Percentiles rank a stretch among this genome's conserved stretches.
phyloP scores from a whole-genome alignment of 2,888 invertebrate species.

The Lithosia quadra region DNA sequence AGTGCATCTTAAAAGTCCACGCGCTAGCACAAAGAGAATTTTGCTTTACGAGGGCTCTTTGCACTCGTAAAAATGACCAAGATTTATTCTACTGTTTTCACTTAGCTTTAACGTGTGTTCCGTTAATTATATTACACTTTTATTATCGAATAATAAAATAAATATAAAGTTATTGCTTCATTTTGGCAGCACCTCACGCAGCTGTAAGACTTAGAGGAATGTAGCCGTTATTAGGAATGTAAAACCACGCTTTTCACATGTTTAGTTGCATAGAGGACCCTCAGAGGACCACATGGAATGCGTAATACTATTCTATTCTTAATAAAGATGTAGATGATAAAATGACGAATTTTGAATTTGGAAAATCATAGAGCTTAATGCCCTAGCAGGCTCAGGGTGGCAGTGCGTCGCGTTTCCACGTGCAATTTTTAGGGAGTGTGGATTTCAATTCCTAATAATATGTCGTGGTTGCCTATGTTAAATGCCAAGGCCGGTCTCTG shows the following conservation, averaged over 20 bases:
- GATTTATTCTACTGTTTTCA: slow-evolving; percentile 29
- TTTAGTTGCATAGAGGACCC: too few species aligned
- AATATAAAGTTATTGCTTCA: background rate
- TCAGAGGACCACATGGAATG: too few species aligned
- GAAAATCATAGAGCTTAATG: too few species aligned
- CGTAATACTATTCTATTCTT: background rate
- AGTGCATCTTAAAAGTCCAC: slow-evolving; percentile 35
- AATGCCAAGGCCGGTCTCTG: too few species aligned
- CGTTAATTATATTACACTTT: slow-evolving; percentile 7
- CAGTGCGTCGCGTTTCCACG: too few species aligned
- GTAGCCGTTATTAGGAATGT: background rate
- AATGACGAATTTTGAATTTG: too few species aligned
- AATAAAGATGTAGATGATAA: background rate
- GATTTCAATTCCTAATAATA: too few species aligned
- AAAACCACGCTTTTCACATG: too few species aligned
- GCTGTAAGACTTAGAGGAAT: background rate
- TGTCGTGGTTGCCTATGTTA: too few species aligned
- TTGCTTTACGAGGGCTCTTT: slow-evolving; percentile 31
- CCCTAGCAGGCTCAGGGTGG: too few species aligned
- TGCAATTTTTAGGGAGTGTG: too few species aligned
- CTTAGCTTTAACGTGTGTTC: background rate
- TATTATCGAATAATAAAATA: background rate
- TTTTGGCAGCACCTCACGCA: background rate
- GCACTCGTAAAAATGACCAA: slow-evolving; percentile 36
- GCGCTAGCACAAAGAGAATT: slow-evolving; percentile 32